A percentile compares a stretch with the other conserved stretches of the same genome.
These are phyloP conservation scores for Macropodus opercularis DNA, from an alignment of 2,797 vertebrate genomes.

Conservation along the genomic window DNA sequence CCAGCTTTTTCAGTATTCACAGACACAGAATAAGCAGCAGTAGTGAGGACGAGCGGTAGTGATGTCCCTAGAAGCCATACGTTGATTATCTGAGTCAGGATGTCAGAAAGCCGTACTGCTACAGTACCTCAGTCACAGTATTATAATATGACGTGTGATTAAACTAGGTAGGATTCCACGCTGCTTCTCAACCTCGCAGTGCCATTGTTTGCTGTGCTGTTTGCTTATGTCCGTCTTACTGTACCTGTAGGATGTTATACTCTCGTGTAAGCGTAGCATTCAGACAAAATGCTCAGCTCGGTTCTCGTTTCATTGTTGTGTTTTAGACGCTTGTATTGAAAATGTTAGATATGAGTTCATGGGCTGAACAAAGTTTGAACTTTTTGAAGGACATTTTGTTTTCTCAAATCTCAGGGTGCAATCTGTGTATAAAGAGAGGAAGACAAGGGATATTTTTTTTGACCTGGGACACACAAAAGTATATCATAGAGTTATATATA, in stretches of 20 bases:
- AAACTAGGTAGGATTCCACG: constrained; percentile 9
- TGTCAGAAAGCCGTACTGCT: constrained; percentile 10
- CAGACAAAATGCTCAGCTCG: constrained; percentile 41
- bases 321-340: constrained; percentile 39
- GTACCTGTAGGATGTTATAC: constrained; percentile 45
- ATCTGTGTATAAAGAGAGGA: constrained; percentile 63
- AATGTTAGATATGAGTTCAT: constrained; percentile 37
- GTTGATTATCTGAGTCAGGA: constrained; percentile 18
- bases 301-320: constrained; percentile 47
- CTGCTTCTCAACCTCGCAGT: constrained; percentile 24
- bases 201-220: constrained; percentile 27
- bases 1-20: constrained; percentile 7
- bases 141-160: constrained; percentile 16
- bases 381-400: constrained; percentile 62
- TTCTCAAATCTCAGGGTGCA: constrained; percentile 76
- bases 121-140: constrained; percentile 14
- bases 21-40: constrained; percentile 13
- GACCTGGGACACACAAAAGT: constrained; percentile 49
- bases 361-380: constrained; percentile 32
- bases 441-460: constrained; percentile 67
- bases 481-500: constrained; percentile 48
- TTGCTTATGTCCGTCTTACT: constrained; percentile 32
- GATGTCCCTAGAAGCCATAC: constrained; percentile 32
- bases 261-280: constrained; percentile 45
- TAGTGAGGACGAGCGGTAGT: constrained; percentile 1